Evolutionary conservation across 1,140 invertebrate species (phyloP), one percentile per base, ranked within the genome.

Genomic region (Neodiprion virginianus): DNA sequence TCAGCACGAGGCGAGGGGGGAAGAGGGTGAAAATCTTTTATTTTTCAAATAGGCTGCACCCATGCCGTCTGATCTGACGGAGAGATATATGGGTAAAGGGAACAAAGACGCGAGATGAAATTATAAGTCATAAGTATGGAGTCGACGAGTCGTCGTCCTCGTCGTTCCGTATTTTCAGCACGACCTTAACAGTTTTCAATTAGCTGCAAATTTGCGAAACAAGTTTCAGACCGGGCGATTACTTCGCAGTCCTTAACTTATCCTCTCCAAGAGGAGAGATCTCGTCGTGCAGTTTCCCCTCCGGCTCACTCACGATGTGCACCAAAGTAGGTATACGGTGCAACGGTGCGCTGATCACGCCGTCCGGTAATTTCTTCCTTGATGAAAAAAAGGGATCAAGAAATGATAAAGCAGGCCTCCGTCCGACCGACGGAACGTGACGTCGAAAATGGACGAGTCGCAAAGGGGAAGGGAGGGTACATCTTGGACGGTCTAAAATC

Each of bases 161-260:
- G 28, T 40, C 28, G 28, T 40, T 40, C 28, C 28, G 28, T 40
- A 40, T 40, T 40, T 40, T 40, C 28, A 40, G 28, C 28, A 40
- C 28, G 28, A 40, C 28, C 28, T 5, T 17, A 61, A 61, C 53
- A 61, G 53, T 82, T 85, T 84, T 85, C 83, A 85, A 84, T 85
- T 80, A 85, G 75, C 79, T 76, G 78, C 78, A 74, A 84, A 84
- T 85, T 84, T 86, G 76, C 81, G 76, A 84, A 82, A 86, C 80
- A 77, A 83, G 78, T 79, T 79, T 72, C 74, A 21, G 12, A 17
- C 14, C 14, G 14, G 11, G 12, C 12, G 67, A 21, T 69, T 69
- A 14, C 40, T 69, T 69, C 8, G 67, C 67, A 23, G 53, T 61
- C 11, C 53, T 8, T 61, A 61, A 61, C 53, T 73, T 48, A 67